These are phyloP conservation scores for Chouioia cunea DNA, from an alignment of 2,888 invertebrate species.

Conservation along the genomic window DNA sequence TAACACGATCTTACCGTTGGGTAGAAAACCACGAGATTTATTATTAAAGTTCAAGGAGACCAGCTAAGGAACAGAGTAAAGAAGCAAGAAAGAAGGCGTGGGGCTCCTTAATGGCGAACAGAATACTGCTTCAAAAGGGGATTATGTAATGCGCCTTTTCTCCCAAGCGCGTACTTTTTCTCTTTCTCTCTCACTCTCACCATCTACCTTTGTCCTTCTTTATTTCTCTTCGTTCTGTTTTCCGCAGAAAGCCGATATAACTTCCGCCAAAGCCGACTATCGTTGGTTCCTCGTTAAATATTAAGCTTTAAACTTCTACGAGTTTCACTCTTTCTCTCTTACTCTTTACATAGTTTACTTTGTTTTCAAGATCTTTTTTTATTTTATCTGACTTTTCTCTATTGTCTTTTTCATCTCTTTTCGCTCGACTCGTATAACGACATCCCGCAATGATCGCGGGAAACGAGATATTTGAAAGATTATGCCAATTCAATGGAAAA, in stretches of 20 bases:
- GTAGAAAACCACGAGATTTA: conserved; percentile 58
- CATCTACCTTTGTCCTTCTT: conserved; percentile 10
- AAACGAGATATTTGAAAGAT: conserved; percentile 66
- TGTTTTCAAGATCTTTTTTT: conserved; percentile 4
- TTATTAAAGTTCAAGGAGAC: conserved; percentile 58
- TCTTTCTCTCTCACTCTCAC: conserved; percentile 14
- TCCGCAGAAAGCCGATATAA: conserved; percentile 48
- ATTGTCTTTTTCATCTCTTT: conserved; percentile 44
- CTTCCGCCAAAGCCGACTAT: conserved; percentile 42
- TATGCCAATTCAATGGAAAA: conserved; percentile 62
- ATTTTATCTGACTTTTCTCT: conserved; percentile 16
- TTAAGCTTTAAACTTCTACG: conserved; percentile 60
- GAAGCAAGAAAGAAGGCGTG: conserved; percentile 48
- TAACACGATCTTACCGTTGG: conserved; percentile 54
- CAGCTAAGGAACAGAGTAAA: conserved; percentile 3
- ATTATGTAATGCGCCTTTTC: conserved; percentile 62
- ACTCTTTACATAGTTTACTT: background rate
- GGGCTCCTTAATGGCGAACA: conserved; percentile 61
- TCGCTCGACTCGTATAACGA: conserved; percentile 57
- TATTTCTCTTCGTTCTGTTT: conserved; percentile 10
- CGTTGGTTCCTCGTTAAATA: conserved; percentile 62
- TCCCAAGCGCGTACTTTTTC: conserved; percentile 49
- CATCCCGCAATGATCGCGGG: conserved; percentile 56
- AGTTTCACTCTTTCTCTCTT: conserved; percentile 32
- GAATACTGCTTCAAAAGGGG: conserved; percentile 65